These are phyloP conservation scores for Ataeniobius toweri DNA, from an alignment of 2,797 vertebrate species.

Conservation along the genomic window DNA sequence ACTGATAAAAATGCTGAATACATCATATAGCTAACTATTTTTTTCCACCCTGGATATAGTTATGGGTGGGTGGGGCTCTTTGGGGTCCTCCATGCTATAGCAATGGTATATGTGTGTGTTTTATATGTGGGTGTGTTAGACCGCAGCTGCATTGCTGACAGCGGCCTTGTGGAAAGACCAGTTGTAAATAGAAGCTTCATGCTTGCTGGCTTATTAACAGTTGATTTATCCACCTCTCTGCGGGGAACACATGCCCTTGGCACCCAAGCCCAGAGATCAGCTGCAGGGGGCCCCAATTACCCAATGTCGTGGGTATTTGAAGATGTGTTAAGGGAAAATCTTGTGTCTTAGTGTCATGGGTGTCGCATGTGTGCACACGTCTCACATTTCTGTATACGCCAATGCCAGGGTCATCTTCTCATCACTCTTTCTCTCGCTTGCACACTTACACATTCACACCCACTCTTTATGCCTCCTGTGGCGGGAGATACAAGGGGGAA, in stretches of 20 bases:
- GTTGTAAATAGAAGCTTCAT: slow-evolving; percentile 71
- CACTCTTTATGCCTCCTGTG: slow-evolving; percentile 51
- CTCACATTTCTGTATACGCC: slow-evolving; percentile 33
- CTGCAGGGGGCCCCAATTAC: slow-evolving; percentile 64
- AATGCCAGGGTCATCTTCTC: slow-evolving; percentile 62
- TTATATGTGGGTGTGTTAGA: slow-evolving; percentile 19
- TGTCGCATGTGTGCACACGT: slow-evolving; percentile 37
- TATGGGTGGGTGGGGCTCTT: slow-evolving; percentile 37
- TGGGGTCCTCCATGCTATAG: slow-evolving; percentile 48
- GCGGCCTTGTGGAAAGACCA: slow-evolving; percentile 69
- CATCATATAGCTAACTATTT: slow-evolving; percentile 37
- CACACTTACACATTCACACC: slow-evolving; percentile 16
- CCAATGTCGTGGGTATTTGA: slow-evolving; percentile 33
- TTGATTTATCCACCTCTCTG: slow-evolving; percentile 75
- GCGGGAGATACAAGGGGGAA: slow-evolving; percentile 55
- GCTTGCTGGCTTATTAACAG: slow-evolving; percentile 71
- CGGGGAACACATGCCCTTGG: slow-evolving; percentile 70
- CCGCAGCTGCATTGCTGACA: slow-evolving; percentile 45
- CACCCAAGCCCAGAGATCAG: slow-evolving; percentile 51
- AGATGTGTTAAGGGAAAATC: slow-evolving; percentile 42
- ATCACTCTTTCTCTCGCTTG: slow-evolving; percentile 39
- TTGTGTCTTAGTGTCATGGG: slow-evolving; percentile 20
- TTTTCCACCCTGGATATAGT: slow-evolving; percentile 42
- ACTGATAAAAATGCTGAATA: slow-evolving; percentile 65
- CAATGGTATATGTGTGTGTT: slow-evolving; percentile 33